Base-by-base conservation (phyloP, 1,140 invertebrate species). In the Solenopsis fugax region DNA sequence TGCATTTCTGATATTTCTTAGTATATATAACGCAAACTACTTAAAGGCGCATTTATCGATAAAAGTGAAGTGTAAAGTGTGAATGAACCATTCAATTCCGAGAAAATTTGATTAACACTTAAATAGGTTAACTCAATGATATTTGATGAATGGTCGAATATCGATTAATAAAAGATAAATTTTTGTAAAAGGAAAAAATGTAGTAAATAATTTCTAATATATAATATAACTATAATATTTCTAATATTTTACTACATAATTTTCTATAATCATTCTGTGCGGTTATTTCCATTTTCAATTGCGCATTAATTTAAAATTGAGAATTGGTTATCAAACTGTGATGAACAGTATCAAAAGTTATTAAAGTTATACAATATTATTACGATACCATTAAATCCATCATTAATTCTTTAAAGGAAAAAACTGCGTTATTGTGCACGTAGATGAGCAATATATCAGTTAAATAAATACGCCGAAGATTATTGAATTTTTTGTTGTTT, bases 401-500 rank as follows among this genome's bases (percentile, higher is more conserved):
- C 16, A n/a, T 18, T 64, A 64, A 4, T 64, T 34, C 0, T 9
- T 64, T 37, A 18, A 37, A 64, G 5, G 13, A 29, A 64, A 64
- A 18, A 64, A 34, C 34, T 65, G 16, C 9, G 3, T 65, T 64
- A 6, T 64, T 64, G 12, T 64, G 7, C 16, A 64, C 12, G 16
- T 16, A 21, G 12, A 48, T 48, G n/a, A 48, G 7, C 12, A 71
- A 71, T 72, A 29, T 29, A 18, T 69, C 21, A 67, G 65, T 56
- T 58, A 58, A 50, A 77, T 71, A 88, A 82, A 82, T 76, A 69
- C 3, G 9, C 9, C 34, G 16, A 67, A 48, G 54, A 73, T 58
- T 37, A 75, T 62, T 34, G 24, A 67, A 67, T 88, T 81, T 86
- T 89, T 87, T 77, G 52, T 45, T 48, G 21, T 34, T 45, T 91